phyloP scores from a whole-genome alignment of 2,797 vertebrate species.

The Poecilia gillii region DNA sequence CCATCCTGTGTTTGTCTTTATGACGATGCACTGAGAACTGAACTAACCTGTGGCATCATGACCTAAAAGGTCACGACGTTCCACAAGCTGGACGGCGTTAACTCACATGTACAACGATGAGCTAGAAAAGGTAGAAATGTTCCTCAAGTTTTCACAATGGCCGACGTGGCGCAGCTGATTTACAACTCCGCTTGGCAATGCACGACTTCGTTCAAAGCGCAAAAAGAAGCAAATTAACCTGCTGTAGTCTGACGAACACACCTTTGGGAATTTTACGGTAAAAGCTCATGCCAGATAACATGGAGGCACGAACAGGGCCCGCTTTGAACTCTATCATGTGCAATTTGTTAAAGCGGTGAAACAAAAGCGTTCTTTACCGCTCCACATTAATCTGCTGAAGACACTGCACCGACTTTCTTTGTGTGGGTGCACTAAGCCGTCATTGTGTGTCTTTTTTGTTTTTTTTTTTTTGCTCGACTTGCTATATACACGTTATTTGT shows the following conservation, averaged over 20 bases:
- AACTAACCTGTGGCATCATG: too few species aligned
- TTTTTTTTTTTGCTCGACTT: constrained; percentile 17
- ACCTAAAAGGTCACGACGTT: neutral
- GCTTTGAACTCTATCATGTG: neutral
- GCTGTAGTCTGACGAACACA: neutral
- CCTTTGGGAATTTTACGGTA: neutral
- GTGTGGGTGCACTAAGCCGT: neutral
- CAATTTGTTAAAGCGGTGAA: neutral
- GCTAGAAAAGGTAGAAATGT: neutral
- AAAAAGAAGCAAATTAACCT: neutral
- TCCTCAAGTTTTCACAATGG: neutral
- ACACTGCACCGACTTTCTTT: constrained; percentile 6
- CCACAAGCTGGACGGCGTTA: neutral
- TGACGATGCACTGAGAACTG: neutral
- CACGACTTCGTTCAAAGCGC: neutral
- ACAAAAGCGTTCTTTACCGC: neutral
- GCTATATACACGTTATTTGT: constrained; percentile 42
- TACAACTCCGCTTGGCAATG: neutral
- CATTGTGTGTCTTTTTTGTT: constrained; percentile 4
- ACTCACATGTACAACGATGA: neutral
- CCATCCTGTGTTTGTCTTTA: neutral
- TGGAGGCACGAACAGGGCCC: neutral
- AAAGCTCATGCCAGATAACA: neutral
- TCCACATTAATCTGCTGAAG: neutral
- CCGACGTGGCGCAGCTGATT: neutral